Conservation (phyloP, 1,140 invertebrate species). For the Ips typographus region DNA sequence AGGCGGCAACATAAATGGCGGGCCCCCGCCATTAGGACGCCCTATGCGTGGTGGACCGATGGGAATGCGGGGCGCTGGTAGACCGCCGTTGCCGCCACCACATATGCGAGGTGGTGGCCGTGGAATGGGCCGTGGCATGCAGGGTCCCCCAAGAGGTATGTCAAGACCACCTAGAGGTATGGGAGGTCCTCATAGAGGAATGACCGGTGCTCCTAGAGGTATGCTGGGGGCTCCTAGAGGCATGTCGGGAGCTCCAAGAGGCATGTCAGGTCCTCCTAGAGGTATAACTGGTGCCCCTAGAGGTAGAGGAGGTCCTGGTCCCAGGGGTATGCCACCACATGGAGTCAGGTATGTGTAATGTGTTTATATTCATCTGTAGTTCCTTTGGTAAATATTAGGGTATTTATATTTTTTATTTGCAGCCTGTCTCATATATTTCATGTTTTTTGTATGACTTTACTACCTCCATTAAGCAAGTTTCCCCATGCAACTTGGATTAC, state of each 20-base stretch:
- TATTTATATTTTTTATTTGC: neutral
- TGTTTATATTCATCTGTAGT: neutral
- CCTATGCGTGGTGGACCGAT: constrained; percentile 34
- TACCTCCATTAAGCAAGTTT: no score
- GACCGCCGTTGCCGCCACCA: constrained; percentile 38
- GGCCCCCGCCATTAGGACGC: constrained; percentile 29
- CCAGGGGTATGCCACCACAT: constrained; percentile 38
- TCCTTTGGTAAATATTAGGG: constrained; percentile 7
- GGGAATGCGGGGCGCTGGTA: constrained; percentile 31
- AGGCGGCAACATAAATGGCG: constrained; percentile 35
- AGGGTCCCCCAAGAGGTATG: constrained; percentile 32
- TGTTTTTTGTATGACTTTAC: no score
- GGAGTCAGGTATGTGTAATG: constrained; percentile 31
- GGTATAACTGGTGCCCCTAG: constrained; percentile 26
- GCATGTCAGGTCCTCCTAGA: constrained; percentile 41
- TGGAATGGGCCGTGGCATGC: constrained; percentile 21
- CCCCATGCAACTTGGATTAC: no score
- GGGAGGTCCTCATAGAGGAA: constrained; percentile 36
- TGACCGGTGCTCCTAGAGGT: constrained; percentile 29
- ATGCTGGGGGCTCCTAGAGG: constrained; percentile 43
- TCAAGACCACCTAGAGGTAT: constrained; percentile 34
- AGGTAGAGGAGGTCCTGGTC: constrained; percentile 42
- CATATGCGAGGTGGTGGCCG: constrained; percentile 38
- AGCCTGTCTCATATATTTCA: neutral
- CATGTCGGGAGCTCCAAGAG: constrained; percentile 36